Base-by-base conservation (phyloP, 2,113 vertebrate genomes). In the Tachuris rubrigastra region DNA sequence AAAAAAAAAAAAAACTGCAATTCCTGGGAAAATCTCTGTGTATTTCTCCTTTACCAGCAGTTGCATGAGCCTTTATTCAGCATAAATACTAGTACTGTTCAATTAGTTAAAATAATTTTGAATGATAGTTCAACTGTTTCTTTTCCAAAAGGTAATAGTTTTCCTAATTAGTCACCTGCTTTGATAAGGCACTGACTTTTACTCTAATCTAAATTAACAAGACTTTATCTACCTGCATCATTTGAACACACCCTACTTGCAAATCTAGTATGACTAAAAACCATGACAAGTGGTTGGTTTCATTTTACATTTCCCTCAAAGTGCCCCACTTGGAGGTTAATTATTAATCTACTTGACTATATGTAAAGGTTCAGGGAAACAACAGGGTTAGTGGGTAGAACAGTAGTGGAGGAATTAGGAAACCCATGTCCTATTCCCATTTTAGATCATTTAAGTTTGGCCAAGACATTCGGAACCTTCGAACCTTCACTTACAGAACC, bases 211-310 rank as follows among this genome's bases (percentile, higher is more conserved):
- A 96, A 97, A 92, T 97, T 96, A 96, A 96, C 95, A 96, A 97
- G 94, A 63, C 90, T 91, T 97, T 97, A 97, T 97, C 97, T 96
- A 74, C 63, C 71, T 93, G 85, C 92, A 89, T 93, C 95, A 49
- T 71, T 97, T 90, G 97, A 95, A 95, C 95, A 97, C 95, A 90
- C 96, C 97, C 96, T 97, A 55, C 92, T 84, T 91, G 92, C 95
- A 95, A 97, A 97, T 91, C 97, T 97, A 81, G 97, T 97, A 96
- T 97, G 95, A 96, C 95, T 97, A 87, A 96, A 97, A 97, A 93
- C 89, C 94, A 90, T 91, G 96, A 95, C 92, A 96, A 95, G 93
- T 96, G 95, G 92, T 96, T 94, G 96, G 96, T 95, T 97, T 96
- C 94, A 95, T 97, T 93, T 95, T 96, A 96, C 95, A 80, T 90